Conservation (phyloP, 2,888 invertebrate genomes). For the Caenorhabditis sp. region DNA sequence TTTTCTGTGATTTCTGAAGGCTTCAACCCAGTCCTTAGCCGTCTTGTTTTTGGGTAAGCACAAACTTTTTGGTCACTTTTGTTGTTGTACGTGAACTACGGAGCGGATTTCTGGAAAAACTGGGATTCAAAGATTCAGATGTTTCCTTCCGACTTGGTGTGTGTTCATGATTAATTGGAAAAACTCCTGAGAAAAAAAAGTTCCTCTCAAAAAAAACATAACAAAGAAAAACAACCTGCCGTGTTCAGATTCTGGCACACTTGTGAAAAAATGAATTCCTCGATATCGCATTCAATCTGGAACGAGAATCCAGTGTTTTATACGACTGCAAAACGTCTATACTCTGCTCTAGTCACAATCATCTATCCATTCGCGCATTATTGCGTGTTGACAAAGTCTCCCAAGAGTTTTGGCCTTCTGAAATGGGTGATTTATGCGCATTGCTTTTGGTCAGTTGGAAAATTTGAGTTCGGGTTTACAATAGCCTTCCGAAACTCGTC, state of each 20-base stretch:
- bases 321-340: constrained; percentile 20
- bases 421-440: constrained; percentile 46
- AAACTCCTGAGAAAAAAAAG: no score
- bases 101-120: no score
- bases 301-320: constrained; percentile 48
- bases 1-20: no score
- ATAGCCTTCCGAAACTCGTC: no score
- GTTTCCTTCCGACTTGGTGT: no score
- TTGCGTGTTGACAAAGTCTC: constrained; percentile 45
- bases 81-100: no score
- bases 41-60: no score
- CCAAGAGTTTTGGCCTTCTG: constrained; percentile 30
- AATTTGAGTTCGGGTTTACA: not conserved
- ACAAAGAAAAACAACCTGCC: not conserved
- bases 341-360: constrained; percentile 30
- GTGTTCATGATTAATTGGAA: no score
- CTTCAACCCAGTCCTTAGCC: no score
- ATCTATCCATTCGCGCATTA: constrained; percentile 49
- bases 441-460: constrained; percentile 30
- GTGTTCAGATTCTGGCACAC: not conserved
- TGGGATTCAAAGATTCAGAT: no score
- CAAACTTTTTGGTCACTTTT: no score
- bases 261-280: constrained; percentile 19
- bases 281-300: constrained; percentile 35
- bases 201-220: no score